Evolutionary conservation across 2,797 vertebrate species (phyloP).

Genomic region (Nannoperca australis): DNA sequence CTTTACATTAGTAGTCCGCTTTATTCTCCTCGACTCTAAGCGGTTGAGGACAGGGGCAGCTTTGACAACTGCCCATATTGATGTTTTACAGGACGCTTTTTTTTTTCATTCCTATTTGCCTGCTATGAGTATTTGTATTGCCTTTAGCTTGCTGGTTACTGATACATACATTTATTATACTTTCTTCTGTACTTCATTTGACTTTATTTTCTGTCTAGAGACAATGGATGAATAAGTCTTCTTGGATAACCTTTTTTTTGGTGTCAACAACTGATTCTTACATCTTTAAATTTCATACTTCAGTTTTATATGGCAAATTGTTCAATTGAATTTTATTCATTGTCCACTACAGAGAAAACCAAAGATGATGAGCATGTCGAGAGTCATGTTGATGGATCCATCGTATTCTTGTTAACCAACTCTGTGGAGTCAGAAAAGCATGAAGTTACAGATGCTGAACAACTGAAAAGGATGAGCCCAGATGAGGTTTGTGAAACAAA

Average conservation of each 20-base stretch:
- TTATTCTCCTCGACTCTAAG: not conserved
- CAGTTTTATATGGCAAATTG: not conserved
- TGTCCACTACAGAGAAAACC: slow-evolving; percentile 76
- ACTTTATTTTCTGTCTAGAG: not conserved
- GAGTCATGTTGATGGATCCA: slow-evolving; percentile 82
- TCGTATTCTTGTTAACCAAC: slow-evolving; percentile 74
- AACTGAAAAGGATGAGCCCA: slow-evolving; percentile 72
- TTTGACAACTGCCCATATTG: not conserved
- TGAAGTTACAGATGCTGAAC: slow-evolving; percentile 80
- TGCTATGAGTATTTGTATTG: not conserved
- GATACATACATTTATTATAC: not conserved
- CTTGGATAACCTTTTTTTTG: not conserved
- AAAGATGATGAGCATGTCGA: slow-evolving; percentile 88
- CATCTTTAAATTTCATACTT: not conserved
- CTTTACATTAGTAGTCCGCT: not conserved
- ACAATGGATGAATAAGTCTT: not conserved
- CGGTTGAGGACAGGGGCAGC: not conserved
- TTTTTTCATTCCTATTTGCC: not conserved
- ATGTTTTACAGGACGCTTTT: not conserved
- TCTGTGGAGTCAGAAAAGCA: slow-evolving; percentile 86
- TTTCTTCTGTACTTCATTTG: not conserved
- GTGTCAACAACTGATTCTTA: not conserved
- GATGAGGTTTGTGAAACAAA: slow-evolving; percentile 87
- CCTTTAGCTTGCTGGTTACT: not conserved
- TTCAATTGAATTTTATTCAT: not conserved